Conservation (phyloP, 2,888 invertebrate genomes). For the Sarcophaga carnaria region DNA sequence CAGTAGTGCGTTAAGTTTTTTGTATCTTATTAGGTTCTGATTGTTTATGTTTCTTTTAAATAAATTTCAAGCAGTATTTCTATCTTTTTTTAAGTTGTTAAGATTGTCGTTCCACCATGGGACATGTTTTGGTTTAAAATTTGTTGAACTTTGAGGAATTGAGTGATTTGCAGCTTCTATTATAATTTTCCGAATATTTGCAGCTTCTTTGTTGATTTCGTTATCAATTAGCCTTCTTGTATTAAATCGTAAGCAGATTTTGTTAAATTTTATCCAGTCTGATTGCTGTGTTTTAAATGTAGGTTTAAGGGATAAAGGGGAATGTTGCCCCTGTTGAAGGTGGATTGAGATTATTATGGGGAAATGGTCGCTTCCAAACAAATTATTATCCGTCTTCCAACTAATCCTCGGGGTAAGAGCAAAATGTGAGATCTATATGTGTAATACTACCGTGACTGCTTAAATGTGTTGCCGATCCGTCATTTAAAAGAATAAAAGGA, state of each 20-base stretch:
- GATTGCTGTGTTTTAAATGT: too few relatives aligned
- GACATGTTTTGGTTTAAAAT: not conserved
- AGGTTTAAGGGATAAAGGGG: too few relatives aligned
- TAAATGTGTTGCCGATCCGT: too few relatives aligned
- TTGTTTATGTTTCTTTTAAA: too few relatives aligned
- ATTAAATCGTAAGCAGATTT: not conserved
- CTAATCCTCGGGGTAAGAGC: not conserved
- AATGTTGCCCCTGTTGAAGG: too few relatives aligned
- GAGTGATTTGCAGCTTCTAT: not conserved
- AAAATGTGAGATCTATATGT: not conserved
- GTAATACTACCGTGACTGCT: not conserved
- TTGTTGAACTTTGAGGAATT: conserved; percentile 2
- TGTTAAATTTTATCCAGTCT: too few relatives aligned
- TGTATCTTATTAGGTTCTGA: too few relatives aligned
- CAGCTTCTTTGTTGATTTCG: not conserved
- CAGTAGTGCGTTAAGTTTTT: too few relatives aligned
- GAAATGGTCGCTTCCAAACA: conserved; percentile 3
- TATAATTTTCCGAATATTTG: conserved; percentile 1
- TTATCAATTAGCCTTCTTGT: not conserved
- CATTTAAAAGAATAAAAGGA: not conserved
- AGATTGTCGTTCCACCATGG: conserved; percentile 7
- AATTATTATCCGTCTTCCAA: not conserved
- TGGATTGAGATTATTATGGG: not conserved
- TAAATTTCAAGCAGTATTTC: not conserved
- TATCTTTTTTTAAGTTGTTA: not conserved